These are phyloP conservation scores for Colossoma macropomum DNA, from an alignment of 2,113 vertebrate genomes.

Conservation along the genomic window DNA sequence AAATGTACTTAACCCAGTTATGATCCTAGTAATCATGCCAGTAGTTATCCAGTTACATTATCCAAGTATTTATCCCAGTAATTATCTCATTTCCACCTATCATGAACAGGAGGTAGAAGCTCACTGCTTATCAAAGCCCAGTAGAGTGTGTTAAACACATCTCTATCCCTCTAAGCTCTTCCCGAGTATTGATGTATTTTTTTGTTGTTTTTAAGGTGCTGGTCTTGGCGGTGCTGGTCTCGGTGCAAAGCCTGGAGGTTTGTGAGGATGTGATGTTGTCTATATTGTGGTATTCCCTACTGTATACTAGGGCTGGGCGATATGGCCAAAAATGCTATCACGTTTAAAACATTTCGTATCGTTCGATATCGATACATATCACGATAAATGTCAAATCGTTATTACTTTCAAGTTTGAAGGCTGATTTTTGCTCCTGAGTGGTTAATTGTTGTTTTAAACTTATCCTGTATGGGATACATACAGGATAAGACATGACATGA, in stretches of 20 bases:
- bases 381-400: too few relatives aligned
- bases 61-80: not conserved
- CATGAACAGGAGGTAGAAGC: not conserved
- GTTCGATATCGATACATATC: too few relatives aligned
- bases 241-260: conserved; percentile 64
- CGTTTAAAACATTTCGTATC: too few relatives aligned
- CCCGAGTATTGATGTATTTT: not conserved
- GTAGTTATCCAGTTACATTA: too few relatives aligned
- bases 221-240: conserved; percentile 53
- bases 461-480: too few relatives aligned
- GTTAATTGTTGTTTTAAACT: too few relatives aligned
- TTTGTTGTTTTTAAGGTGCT: conserved; percentile 44
- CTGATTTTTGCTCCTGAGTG: too few relatives aligned
- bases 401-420: too few relatives aligned
- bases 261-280: conserved; percentile 40
- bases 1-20: not conserved
- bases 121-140: not conserved
- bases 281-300: not conserved
- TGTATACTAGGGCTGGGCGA: too few relatives aligned
- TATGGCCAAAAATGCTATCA: too few relatives aligned
- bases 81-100: not conserved
- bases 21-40: not conserved
- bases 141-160: not conserved
- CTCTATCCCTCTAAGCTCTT: too few relatives aligned
- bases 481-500: too few relatives aligned